These are phyloP conservation scores for Schizaphis graminum DNA, from an alignment of 2,888 invertebrate species.

Conservation along the genomic window DNA sequence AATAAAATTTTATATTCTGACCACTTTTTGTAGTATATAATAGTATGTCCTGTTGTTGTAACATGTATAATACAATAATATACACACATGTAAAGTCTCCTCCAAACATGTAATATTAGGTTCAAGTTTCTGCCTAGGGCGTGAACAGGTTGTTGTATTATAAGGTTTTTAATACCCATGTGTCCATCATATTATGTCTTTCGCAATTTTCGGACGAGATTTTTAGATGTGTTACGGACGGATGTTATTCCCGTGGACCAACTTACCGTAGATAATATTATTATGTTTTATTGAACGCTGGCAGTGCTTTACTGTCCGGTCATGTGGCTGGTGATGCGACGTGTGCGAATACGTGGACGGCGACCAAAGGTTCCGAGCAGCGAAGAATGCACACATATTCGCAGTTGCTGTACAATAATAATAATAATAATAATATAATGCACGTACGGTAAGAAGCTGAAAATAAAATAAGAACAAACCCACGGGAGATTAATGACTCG, in stretches of 20 bases:
- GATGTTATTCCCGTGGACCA: background rate
- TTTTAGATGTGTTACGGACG: background rate
- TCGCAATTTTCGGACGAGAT: background rate
- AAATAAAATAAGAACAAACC: background rate
- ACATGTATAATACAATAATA: background rate
- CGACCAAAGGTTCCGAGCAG: background rate
- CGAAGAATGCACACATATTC: background rate
- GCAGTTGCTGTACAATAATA: background rate
- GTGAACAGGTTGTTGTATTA: background rate
- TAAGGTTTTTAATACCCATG: background rate
- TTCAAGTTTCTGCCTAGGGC: background rate
- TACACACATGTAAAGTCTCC: background rate
- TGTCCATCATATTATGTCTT: background rate
- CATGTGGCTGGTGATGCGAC: background rate
- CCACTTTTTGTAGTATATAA: background rate
- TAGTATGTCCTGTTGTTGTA: background rate
- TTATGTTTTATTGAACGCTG: background rate
- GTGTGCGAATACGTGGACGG: background rate
- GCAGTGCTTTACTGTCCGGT: background rate
- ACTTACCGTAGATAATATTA: background rate
- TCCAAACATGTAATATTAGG: background rate
- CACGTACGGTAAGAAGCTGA: background rate
- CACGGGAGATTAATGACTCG: constrained; percentile 60
- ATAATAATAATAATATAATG: background rate
- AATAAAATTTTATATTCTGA: background rate